These are phyloP conservation scores for Solea senegalensis DNA, from an alignment of 2,113 vertebrate species.

Conservation along the genomic window DNA sequence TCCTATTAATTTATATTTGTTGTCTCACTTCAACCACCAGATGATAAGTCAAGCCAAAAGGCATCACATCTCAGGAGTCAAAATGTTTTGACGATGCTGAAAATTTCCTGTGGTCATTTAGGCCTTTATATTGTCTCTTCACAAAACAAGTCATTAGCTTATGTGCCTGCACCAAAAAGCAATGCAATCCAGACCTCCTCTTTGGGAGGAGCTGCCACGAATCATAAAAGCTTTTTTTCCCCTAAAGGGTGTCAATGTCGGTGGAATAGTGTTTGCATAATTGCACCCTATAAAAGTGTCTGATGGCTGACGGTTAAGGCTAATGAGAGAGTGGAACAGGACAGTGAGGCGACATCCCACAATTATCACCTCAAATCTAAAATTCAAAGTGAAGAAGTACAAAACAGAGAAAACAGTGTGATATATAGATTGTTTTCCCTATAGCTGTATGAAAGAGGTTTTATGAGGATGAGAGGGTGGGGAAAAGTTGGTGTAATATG, in stretches of 20 bases:
- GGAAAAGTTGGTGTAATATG: no score
- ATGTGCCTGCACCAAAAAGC: slow-evolving; percentile 11
- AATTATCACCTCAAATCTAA: slow-evolving; percentile 67
- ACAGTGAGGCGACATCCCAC: slow-evolving; percentile 60
- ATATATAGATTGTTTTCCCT: slow-evolving; percentile 6
- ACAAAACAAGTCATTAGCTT: slow-evolving; percentile 49
- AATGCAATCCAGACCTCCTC: slow-evolving; percentile 15
- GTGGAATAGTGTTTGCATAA: slow-evolving; percentile 59
- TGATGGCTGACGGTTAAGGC: slow-evolving; percentile 52
- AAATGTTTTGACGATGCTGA: slow-evolving; percentile 60
- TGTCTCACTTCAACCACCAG: slow-evolving; percentile 19
- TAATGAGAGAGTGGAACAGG: slow-evolving; percentile 61
- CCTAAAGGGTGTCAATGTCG: slow-evolving; percentile 38
- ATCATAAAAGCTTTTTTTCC: slow-evolving; percentile 52
- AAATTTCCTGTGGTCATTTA: slow-evolving; percentile 20
- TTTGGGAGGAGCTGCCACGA: slow-evolving; percentile 31
- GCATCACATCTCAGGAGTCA: slow-evolving; percentile 26
- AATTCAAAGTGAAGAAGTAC: slow-evolving; percentile 35
- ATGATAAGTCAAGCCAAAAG: slow-evolving; percentile 34
- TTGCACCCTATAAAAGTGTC: slow-evolving; percentile 60
- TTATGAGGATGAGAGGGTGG: not conserved
- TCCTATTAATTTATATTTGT: slow-evolving; percentile 53
- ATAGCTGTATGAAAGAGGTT: slow-evolving; percentile 23
- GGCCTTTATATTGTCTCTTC: slow-evolving; percentile 25
- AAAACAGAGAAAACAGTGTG: slow-evolving; percentile 19